Percentiles rank a stretch among this genome's conserved stretches.
Conservation (phyloP, 2,888 invertebrate genomes). For the Eulithis prunata region DNA sequence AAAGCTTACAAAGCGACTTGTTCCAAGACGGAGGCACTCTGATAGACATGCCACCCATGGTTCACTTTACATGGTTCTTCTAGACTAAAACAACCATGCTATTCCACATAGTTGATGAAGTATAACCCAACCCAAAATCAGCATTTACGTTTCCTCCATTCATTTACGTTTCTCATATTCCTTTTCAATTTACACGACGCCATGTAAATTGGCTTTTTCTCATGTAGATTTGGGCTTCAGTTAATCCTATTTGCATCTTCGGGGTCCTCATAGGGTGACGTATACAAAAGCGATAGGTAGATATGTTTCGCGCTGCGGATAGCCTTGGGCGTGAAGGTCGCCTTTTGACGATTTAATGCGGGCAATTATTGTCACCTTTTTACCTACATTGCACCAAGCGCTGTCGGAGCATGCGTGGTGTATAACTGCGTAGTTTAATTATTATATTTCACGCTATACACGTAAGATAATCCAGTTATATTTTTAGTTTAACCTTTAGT, state of each 20-base stretch:
- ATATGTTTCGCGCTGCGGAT: constrained; percentile 14
- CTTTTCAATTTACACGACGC: not conserved
- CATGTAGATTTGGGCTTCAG: constrained; percentile 25
- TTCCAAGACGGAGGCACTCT: no score
- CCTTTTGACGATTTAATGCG: constrained; percentile 6
- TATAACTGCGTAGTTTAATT: not conserved
- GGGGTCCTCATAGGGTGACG: constrained; percentile 15
- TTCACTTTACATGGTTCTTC: no score
- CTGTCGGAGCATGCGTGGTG: not conserved
- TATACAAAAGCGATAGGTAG: constrained; percentile 6
- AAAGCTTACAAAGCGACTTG: no score
- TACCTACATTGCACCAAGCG: not conserved
- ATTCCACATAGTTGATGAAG: not conserved
- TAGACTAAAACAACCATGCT: not conserved
- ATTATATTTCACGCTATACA: no score
- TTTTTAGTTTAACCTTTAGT: no score
- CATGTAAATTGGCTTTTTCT: constrained; percentile 28
- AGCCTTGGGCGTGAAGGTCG: constrained; percentile 12
- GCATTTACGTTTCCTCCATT: not conserved
- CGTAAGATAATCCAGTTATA: no score
- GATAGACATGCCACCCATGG: no score
- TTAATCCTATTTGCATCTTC: constrained; percentile 28
- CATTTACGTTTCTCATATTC: not conserved
- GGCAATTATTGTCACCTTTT: constrained; percentile 6
- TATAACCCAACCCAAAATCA: not conserved